Evolutionary conservation across 23 tunicate species (phyloP).

Genomic region (Pegea sp.): DNA sequence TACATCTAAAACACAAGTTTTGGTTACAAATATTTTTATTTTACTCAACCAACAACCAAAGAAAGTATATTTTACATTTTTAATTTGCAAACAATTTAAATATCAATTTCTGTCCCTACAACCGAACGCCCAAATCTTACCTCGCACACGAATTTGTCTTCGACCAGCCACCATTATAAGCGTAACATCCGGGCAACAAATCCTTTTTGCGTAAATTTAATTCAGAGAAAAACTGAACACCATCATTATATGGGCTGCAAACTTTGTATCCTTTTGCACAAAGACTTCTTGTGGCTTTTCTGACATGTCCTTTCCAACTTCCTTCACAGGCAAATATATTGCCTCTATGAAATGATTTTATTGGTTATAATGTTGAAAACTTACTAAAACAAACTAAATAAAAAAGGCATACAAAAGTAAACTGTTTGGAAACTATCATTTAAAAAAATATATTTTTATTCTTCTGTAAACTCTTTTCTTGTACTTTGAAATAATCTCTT

Average conservation of each 20-base stretch:
- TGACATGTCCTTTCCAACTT: constrained; percentile 33
- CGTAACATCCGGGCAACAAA: constrained; percentile 43
- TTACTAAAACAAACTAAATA: no score
- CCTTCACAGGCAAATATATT: constrained; percentile 41
- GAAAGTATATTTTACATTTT: not conserved
- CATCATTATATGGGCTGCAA: constrained; percentile 29
- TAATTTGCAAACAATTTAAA: not conserved
- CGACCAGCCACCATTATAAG: constrained; percentile 51
- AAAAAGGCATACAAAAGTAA: no score
- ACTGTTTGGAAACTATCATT: no score
- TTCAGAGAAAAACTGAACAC: no score
- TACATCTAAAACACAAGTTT: constrained; percentile 35
- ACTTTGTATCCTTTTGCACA: constrained; percentile 62
- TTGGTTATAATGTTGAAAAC: not conserved
- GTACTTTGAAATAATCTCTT: no score
- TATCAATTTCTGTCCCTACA: not conserved
- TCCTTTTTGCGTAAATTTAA: constrained; percentile 12
- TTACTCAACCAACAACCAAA: not conserved
- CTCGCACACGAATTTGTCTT: constrained; percentile 38
- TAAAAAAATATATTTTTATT: no score
- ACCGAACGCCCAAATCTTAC: constrained; percentile 7
- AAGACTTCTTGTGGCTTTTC: constrained; percentile 14
- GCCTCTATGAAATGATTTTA: constrained; percentile 6
- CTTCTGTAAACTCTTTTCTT: no score
- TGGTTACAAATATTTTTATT: no score